phyloP scores from a whole-genome alignment of 1,140 invertebrate genomes.

The Himalopsyche phryganea region DNA sequence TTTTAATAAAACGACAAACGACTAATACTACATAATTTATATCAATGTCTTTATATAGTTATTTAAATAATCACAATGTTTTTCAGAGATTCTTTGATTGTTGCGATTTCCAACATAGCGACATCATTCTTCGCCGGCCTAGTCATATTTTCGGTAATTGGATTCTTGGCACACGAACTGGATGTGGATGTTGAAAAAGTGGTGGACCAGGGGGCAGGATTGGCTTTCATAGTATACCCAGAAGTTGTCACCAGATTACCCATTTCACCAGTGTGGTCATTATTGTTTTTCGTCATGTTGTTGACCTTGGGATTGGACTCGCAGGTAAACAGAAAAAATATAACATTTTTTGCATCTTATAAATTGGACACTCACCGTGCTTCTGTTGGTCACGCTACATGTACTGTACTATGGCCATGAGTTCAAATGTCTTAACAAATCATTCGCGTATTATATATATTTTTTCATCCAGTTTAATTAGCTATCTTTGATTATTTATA shows the following conservation, averaged over 20 bases:
- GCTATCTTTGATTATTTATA: too few relatives aligned
- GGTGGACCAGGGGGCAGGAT: conserved; percentile 72
- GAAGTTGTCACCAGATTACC: conserved; percentile 80
- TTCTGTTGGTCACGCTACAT: too few relatives aligned
- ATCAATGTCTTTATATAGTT: too few relatives aligned
- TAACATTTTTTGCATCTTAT: too few relatives aligned
- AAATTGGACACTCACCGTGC: too few relatives aligned
- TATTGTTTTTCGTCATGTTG: conserved; percentile 83
- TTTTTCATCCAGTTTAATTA: too few relatives aligned
- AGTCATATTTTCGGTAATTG: conserved; percentile 76
- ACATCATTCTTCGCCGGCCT: conserved; percentile 76
- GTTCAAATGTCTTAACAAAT: too few relatives aligned
- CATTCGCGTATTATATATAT: too few relatives aligned
- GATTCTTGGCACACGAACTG: conserved; percentile 72
- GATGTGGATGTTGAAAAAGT: conserved; percentile 68
- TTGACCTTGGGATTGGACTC: conserved; percentile 74
- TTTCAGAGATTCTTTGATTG: conserved; percentile 65
- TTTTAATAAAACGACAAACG: too few relatives aligned
- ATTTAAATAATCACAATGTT: too few relatives aligned
- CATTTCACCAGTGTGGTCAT: conserved; percentile 77
- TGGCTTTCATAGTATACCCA: conserved; percentile 84
- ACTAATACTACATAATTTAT: too few relatives aligned
- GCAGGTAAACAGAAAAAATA: conserved; percentile 61
- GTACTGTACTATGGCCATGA: too few relatives aligned
- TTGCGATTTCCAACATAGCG: conserved; percentile 72